These are phyloP conservation scores for Craniophora ligustri DNA, from an alignment of 2,888 invertebrate species.

Conservation along the genomic window DNA sequence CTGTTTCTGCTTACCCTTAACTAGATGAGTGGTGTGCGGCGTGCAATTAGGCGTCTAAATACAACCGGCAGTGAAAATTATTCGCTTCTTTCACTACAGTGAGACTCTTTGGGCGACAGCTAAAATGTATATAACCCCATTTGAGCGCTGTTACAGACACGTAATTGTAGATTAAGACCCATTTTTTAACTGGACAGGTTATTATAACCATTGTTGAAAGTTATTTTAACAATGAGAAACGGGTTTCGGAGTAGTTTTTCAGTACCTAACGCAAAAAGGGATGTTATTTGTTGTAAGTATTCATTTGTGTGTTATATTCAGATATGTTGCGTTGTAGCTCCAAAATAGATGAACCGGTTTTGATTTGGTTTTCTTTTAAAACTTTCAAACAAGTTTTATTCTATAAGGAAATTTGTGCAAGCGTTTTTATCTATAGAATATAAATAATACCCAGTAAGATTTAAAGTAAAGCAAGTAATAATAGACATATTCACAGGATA, in stretches of 20 bases:
- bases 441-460: too few relatives aligned
- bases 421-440: too few relatives aligned
- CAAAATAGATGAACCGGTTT: too few relatives aligned
- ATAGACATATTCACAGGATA: background rate
- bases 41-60: conserved; percentile 68
- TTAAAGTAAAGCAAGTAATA: too few relatives aligned
- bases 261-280: too few relatives aligned
- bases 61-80: conserved; percentile 56
- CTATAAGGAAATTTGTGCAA: too few relatives aligned
- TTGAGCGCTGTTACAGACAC: conserved; percentile 27
- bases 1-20: conserved; percentile 53
- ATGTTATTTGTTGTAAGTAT: too few relatives aligned
- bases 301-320: too few relatives aligned
- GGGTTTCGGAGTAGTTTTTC: background rate
- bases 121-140: conserved; percentile 38
- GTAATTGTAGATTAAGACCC: conserved; percentile 18
- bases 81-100: conserved; percentile 53
- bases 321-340: too few relatives aligned
- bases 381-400: too few relatives aligned
- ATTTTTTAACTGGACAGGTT: conserved; percentile 26
- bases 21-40: conserved; percentile 48
- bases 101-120: conserved; percentile 20
- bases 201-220: conserved; percentile 11
- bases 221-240: conserved; percentile 5
- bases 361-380: too few relatives aligned